A percentile compares a stretch with the other conserved stretches of the same genome.
Conservation (phyloP, 2,888 invertebrate species). For the Fragum sueziense region DNA sequence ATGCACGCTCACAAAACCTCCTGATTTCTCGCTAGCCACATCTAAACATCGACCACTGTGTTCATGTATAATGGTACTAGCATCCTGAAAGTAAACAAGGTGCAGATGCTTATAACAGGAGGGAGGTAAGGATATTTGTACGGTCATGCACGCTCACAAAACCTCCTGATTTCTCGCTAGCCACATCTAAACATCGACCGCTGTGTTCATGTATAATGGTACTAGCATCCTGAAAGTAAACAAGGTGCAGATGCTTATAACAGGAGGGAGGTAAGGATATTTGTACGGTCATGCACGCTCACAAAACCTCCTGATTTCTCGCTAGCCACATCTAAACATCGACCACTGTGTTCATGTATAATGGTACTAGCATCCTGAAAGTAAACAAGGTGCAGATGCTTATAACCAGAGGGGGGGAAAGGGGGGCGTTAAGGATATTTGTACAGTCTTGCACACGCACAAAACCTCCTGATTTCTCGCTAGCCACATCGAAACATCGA, state of each 20-base stretch:
- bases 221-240: conserved; percentile 74
- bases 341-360: conserved; percentile 76
- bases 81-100: conserved; percentile 76
- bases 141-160: conserved; percentile 77
- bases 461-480: conserved; percentile 77
- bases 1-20: conserved; percentile 76
- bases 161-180: conserved; percentile 77
- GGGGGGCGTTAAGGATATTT: no score
- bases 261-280: no score
- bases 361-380: conserved; percentile 76
- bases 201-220: conserved; percentile 77
- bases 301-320: conserved; percentile 78
- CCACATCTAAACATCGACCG: conserved; percentile 81
- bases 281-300: conserved; percentile 74
- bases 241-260: no score
- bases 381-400: no score
- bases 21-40: conserved; percentile 74
- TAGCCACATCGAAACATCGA: conserved; percentile 81
- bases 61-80: conserved; percentile 76
- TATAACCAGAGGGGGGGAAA: no score
- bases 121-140: no score
- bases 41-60: conserved; percentile 82
- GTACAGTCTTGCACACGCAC: conserved; percentile 76
- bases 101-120: no score
- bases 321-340: conserved; percentile 81